Evolutionary conservation across 1,140 invertebrate genomes (phyloP), one percentile per base, ranked within the genome.

Genomic region (Drosophila pectinifera): DNA sequence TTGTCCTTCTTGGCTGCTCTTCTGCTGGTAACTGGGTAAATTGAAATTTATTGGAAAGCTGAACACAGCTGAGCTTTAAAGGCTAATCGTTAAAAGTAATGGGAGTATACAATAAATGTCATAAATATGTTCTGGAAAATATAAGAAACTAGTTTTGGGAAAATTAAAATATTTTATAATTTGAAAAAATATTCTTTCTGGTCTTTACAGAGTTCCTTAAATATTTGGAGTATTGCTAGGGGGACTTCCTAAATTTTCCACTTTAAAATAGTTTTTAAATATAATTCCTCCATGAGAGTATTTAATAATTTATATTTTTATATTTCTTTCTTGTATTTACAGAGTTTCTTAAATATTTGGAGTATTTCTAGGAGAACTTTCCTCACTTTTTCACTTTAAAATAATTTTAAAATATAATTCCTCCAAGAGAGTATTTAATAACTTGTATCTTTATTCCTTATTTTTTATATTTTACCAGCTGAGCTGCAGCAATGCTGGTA

Each of bases 381-480:
- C 22, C 0, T 2, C 24, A n/a, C 5, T n/a, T 24, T 24, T n/a
- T 1, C 7, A 1, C 0, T 5, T 28, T 2, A 0, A 28, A 18
- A 1, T 2, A 11, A 11, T 11, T 48, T 18, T 13, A 1, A 24
- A 45, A n/a, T n/a, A n/a, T n/a, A n/a, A n/a, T n/a, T n/a, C n/a
- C n/a, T n/a, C n/a, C n/a, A n/a, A n/a, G n/a, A n/a, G n/a, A 7
- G 31, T 54, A 39, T 54, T 31, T 0, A 18, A 26, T 14, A n/a
- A 64, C 28, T 11, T 18, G 16, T 13, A 31, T 31, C 1, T 26
- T 53, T 43, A 7, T 5, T 22, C 46, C 22, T 2, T 16, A 11
- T n/a, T 16, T 48, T 61, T 57, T 42, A 56, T 67, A 16, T 76
- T 62, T 57, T 45, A 62, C 34, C 22, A 72, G 28, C 65, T 56